Evolutionary conservation across 2,113 vertebrate genomes (phyloP).

Genomic region (Scomber japonicus): DNA sequence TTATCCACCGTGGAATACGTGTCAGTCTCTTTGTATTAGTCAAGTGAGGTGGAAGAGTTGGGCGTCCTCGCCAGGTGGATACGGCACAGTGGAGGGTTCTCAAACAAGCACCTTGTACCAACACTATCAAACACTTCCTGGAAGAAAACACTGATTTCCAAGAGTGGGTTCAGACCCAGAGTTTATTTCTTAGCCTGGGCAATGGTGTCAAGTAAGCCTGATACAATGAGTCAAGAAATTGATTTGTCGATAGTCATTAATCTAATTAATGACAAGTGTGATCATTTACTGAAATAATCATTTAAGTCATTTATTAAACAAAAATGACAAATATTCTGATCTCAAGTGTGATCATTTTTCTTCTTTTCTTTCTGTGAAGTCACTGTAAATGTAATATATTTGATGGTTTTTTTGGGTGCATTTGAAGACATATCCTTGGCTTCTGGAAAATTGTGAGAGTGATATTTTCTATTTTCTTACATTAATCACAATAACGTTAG

Average conservation of each 20-base stretch:
- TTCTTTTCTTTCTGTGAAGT: neutral
- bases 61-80: constrained; percentile 30
- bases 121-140: constrained; percentile 21
- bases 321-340: too few species aligned
- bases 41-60: constrained; percentile 51
- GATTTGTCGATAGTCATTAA: too few species aligned
- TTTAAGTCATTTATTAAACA: too few species aligned
- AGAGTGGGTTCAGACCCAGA: neutral
- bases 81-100: constrained; percentile 20
- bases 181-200: neutral
- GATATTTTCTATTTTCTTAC: too few species aligned
- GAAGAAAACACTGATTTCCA: neutral
- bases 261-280: too few species aligned
- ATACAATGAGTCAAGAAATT: neutral
- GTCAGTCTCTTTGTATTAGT: constrained; percentile 72
- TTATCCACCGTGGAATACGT: constrained; percentile 57
- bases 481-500: neutral
- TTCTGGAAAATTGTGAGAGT: too few species aligned
- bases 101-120: constrained; percentile 32
- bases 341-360: too few species aligned
- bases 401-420: neutral
- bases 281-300: too few species aligned
- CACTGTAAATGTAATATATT: neutral
- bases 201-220: neutral
- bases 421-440: too few species aligned